Conservation (phyloP, 30 jellyfish, hydroid and myxozoan genomes). For the Pseudorhiza aurosa region DNA sequence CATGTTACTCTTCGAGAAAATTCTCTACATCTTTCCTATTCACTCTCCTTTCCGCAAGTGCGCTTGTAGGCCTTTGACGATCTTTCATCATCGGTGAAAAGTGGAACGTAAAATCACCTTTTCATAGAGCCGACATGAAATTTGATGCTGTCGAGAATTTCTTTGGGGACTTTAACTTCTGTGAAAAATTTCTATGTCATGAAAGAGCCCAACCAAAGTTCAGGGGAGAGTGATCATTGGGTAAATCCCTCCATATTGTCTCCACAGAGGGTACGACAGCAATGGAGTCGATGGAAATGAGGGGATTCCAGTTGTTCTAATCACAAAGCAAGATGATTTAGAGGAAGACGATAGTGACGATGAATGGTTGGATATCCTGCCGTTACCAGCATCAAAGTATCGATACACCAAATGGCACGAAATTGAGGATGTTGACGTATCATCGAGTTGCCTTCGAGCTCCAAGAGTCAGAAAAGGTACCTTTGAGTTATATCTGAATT, state of each 20-base stretch:
- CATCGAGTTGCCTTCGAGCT: conserved; percentile 78
- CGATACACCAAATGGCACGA: conserved; percentile 93
- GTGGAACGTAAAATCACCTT: too few species aligned
- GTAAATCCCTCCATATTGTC: not conserved
- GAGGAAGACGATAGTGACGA: conserved; percentile 65
- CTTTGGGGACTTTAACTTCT: too few species aligned
- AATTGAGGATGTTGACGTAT: conserved; percentile 63
- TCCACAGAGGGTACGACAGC: conserved; percentile 37
- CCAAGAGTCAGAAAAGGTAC: conserved; percentile 94
- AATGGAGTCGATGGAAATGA: conserved; percentile 52
- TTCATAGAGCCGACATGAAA: too few species aligned
- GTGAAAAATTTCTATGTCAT: too few species aligned
- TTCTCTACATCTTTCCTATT: not conserved
- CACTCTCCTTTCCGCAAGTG: too few species aligned
- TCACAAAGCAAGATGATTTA: conserved; percentile 69
- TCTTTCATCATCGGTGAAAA: too few species aligned
- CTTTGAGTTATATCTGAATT: too few species aligned
- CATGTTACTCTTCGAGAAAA: not conserved
- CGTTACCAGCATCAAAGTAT: conserved; percentile 90
- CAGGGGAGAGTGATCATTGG: not conserved
- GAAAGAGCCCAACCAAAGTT: too few species aligned
- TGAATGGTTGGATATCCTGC: conserved; percentile 73
- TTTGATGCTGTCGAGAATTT: too few species aligned
- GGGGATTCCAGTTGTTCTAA: conserved; percentile 81
- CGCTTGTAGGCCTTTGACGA: too few species aligned